Conservation (phyloP, 1,140 invertebrate genomes). For the Drosophila kohkoa region DNA sequence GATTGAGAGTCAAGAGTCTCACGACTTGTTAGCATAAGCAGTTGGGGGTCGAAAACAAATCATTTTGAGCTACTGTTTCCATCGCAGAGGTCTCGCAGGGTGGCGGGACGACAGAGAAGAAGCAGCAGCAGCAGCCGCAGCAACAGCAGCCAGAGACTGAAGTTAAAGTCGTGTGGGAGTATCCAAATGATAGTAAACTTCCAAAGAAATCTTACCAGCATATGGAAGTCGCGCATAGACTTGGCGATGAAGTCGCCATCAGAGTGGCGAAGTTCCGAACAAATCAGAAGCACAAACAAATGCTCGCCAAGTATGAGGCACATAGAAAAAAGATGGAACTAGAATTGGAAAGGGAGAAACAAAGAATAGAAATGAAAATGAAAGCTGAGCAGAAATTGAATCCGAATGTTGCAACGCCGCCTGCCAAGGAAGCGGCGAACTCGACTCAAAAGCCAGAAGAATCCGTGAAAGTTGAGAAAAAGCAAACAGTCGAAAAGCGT, state of each 20-base stretch:
- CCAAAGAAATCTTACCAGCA: neutral
- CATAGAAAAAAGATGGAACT: neutral
- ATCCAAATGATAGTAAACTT: neutral
- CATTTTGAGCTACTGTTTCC: conserved; percentile 1
- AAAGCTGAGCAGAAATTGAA: neutral
- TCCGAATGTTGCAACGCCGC: too few species aligned
- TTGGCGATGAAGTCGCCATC: neutral
- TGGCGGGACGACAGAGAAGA: neutral
- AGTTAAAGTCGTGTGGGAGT: neutral
- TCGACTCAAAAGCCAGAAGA: too few species aligned
- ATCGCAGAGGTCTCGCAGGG: neutral
- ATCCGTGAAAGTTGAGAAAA: too few species aligned
- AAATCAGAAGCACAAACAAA: neutral
- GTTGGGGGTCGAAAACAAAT: conserved; percentile 1
- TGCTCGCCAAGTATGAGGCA: neutral
- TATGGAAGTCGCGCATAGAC: neutral
- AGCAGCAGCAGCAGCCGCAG: neutral
- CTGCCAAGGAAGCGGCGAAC: too few species aligned
- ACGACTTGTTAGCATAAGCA: conserved; percentile 8
- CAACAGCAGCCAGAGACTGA: neutral
- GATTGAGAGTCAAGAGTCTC: conserved; percentile 32
- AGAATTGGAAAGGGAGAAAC: too few species aligned
- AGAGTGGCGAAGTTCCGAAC: neutral
- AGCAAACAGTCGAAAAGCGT: too few species aligned
- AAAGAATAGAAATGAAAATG: neutral